Conservation (phyloP, 2,888 invertebrate species). For the Nemotelus pantherinus region DNA sequence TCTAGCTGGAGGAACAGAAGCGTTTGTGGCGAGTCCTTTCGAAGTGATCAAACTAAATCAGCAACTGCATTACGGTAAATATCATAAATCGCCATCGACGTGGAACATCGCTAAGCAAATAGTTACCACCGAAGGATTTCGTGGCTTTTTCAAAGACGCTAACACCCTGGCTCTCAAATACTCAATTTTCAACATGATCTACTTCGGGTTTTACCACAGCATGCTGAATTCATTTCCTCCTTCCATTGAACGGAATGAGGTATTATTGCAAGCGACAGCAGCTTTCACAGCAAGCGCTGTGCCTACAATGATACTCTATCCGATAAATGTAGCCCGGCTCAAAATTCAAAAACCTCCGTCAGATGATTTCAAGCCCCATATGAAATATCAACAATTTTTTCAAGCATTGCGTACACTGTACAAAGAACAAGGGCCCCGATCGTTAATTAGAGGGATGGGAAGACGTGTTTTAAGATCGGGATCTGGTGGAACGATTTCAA, state of each 20-base stretch:
- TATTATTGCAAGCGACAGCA: background rate
- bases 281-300: background rate
- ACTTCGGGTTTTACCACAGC: background rate
- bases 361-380: background rate
- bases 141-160: background rate
- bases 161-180: background rate
- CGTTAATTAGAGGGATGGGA: background rate
- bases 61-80: background rate
- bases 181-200: background rate
- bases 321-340: background rate
- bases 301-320: background rate
- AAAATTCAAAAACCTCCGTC: conserved; percentile 12
- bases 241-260: background rate
- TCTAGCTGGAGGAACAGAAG: conserved; percentile 10
- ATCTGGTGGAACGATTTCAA: background rate
- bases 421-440: background rate
- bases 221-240: background rate
- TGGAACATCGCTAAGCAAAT: background rate
- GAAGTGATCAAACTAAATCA: background rate
- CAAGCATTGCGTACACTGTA: background rate
- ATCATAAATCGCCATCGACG: background rate
- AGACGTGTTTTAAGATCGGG: background rate
- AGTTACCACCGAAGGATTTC: background rate
- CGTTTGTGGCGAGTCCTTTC: background rate
- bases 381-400: conserved; percentile 1